A percentile compares a stretch with the other conserved stretches of the same genome.
These are phyloP conservation scores for Turritopsis rubra DNA, from an alignment of 30 jellyfish, hydroid and myxozoan genomes.

Conservation along the genomic window DNA sequence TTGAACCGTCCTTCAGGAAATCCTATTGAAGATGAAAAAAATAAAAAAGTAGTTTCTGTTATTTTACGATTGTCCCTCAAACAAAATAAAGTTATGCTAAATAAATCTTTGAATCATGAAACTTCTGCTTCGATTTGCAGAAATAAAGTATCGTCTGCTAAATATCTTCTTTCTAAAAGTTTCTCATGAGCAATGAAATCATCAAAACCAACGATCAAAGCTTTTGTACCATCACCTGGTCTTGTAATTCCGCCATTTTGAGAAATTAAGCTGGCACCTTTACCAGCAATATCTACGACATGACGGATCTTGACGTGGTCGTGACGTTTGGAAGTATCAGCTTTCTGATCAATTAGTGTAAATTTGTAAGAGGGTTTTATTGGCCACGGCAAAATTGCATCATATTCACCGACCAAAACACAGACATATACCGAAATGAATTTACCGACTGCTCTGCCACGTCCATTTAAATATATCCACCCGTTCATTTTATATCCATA, in stretches of 20 bases:
- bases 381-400: constrained; percentile 90
- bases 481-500: constrained; percentile 87
- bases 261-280: constrained; percentile 59
- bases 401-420: constrained; percentile 80
- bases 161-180: constrained; percentile 47
- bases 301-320: constrained; percentile 81
- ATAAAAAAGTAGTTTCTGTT: no score
- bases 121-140: constrained; percentile 61
- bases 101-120: background rate
- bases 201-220: constrained; percentile 77
- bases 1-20: background rate
- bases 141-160: constrained; percentile 67
- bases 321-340: constrained; percentile 39
- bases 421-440: constrained; percentile 81
- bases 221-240: constrained; percentile 67
- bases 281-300: constrained; percentile 61
- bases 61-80: no score
- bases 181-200: constrained; percentile 79
- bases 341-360: constrained; percentile 71
- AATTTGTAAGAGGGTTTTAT: constrained; percentile 62
- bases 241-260: constrained; percentile 68
- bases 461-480: constrained; percentile 84
- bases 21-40: no score
- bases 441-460: constrained; percentile 72
- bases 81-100: background rate